Conservation (phyloP, 2,113 vertebrate species). For the Cacatua alba region DNA sequence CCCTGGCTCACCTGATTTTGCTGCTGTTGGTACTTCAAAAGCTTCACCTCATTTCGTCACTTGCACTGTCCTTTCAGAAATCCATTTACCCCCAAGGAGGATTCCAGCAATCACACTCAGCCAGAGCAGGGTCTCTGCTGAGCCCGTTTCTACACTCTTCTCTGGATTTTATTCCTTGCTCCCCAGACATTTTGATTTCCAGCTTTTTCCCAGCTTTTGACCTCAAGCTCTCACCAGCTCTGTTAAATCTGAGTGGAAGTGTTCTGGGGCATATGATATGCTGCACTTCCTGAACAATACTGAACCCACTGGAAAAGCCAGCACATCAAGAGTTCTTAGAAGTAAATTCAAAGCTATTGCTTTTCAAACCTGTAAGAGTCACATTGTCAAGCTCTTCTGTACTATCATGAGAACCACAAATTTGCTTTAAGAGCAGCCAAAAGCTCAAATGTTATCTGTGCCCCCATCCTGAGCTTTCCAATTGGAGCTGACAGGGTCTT, state of each 20-base stretch:
- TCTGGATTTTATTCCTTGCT: not conserved
- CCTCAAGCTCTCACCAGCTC: not conserved
- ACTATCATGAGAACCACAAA: not conserved
- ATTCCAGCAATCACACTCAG: not conserved
- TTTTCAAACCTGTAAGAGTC: not conserved
- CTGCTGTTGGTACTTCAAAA: not conserved
- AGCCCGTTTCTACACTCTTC: not conserved
- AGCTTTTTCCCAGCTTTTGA: not conserved
- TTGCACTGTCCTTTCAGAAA: not conserved
- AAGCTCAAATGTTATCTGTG: not conserved
- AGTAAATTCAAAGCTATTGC: not conserved
- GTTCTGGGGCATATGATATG: not conserved
- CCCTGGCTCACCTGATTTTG: not conserved
- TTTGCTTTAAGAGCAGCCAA: not conserved
- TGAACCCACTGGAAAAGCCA: not conserved
- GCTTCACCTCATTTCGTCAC: not conserved
- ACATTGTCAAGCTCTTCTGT: not conserved
- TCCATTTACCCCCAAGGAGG: not conserved
- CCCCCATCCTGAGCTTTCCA: not conserved
- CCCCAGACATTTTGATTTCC: not conserved
- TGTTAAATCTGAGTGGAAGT: not conserved
- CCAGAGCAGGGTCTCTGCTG: not conserved
- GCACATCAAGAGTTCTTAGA: not conserved
- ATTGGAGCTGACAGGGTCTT: not conserved
- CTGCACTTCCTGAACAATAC: not conserved